Base-by-base conservation (phyloP, 2,888 invertebrate genomes). In the Caenorhabditis sp. region DNA sequence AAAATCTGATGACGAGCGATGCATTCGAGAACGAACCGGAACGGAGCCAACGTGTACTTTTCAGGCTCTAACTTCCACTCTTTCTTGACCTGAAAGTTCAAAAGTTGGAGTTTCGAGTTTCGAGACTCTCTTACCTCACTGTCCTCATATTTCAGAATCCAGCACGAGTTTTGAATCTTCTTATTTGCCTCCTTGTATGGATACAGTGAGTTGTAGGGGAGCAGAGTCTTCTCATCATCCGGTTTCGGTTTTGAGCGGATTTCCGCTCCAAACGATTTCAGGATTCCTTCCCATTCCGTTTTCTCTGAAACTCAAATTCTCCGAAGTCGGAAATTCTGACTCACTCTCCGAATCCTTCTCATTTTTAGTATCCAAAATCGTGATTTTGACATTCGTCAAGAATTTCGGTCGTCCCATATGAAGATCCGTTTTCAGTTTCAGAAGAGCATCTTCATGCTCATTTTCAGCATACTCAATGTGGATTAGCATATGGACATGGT, bases 321-420 rank as follows among this genome's bases (percentile, higher is more conserved):
- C 12, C 8, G 1, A 26, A 28, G 12, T 19, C n/a, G 6, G 19
- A 64, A 19, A 49, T 47, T 19, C 28, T 12, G 8, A 47, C 47
- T 31, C 49, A 64, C 64, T 64, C n/a, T 28, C 64, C 44, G 47
- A 0, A n/a, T 64, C n/a, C 19, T 24, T 64, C 64, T 26, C 12
- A 19, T 64, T 26, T 31, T 47, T 69, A 3, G 69, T 69, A 2
- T 8, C 24, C 38, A 54, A 28, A 24, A 69, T 56, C 7, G 54
- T 56, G n/a, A 69, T 41, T 0, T 38, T 31, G 7, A 26, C n/a
- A 14, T 38, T 10, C 1, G 51, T 35, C 49, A 68, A 35, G 12
- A 68, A 68, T 14, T 68, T 68, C 1, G 66, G 66, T 2, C 51
- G 22, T 35, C 69, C 69, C 56, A 56, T 54, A 16, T 69, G 69